A percentile compares a stretch with the other conserved stretches of the same genome.
Evolutionary conservation across 2,113 vertebrate genomes (phyloP).

Genomic region (Rhinogobius similis): DNA sequence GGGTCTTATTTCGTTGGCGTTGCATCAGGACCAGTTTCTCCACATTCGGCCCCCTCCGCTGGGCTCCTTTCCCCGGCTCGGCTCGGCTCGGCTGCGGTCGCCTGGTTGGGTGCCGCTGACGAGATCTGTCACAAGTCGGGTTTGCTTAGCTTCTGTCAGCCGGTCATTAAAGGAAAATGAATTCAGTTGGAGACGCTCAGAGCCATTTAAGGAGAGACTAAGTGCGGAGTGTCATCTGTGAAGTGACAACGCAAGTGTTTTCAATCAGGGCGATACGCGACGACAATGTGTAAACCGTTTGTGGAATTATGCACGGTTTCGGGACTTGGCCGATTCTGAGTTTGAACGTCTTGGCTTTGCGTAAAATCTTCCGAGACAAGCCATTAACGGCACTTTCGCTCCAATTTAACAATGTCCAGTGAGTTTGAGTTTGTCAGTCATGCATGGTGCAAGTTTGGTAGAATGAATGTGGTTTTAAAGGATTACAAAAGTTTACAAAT

Average conservation of each 20-base stretch:
- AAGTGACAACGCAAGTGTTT: conserved; percentile 42
- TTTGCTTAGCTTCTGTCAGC: conserved; percentile 45
- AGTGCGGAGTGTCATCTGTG: conserved; percentile 40
- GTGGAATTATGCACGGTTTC: conserved; percentile 20
- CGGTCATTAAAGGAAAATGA: conserved; percentile 61
- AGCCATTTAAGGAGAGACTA: conserved; percentile 25
- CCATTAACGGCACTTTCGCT: not conserved
- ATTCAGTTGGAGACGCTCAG: conserved; percentile 1
- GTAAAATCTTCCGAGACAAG: not conserved
- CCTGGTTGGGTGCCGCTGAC: conserved; percentile 18
- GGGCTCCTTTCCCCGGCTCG: conserved; percentile 6
- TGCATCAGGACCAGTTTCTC: conserved; percentile 60
- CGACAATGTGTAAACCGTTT: conserved; percentile 32
- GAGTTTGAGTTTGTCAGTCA: no score
- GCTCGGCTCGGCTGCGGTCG: conserved; percentile 25
- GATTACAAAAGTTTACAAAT: not conserved
- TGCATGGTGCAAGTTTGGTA: not conserved
- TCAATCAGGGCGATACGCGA: not conserved
- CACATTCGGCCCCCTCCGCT: conserved; percentile 30
- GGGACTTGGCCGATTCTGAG: not conserved
- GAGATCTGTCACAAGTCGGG: conserved; percentile 54
- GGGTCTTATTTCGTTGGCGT: conserved; percentile 62
- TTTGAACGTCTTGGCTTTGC: not conserved
- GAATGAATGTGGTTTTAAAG: not conserved
- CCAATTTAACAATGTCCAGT: not conserved